phyloP scores from a whole-genome alignment of 2,113 vertebrate species.

The Archilochus colubris region DNA sequence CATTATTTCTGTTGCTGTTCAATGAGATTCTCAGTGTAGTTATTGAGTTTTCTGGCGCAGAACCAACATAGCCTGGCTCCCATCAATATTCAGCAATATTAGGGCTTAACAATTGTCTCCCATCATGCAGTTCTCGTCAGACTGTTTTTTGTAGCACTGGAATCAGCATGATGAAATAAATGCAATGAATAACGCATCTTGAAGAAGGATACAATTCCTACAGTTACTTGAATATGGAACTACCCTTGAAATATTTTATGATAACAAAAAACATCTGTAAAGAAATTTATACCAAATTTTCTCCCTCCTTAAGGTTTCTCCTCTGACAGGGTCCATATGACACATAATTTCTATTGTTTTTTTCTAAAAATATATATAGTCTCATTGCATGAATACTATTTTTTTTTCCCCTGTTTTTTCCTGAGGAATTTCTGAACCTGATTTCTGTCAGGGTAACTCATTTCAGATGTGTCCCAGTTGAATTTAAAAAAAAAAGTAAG shows the following conservation, averaged over 20 bases:
- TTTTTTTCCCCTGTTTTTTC: background rate
- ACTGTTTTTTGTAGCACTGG: background rate
- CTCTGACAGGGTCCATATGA: background rate
- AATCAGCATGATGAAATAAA: conserved; percentile 11
- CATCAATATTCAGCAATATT: background rate
- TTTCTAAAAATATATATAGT: background rate
- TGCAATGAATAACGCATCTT: background rate
- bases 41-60: background rate
- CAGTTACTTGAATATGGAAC: background rate
- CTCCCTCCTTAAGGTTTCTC: background rate
- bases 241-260: background rate
- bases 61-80: background rate
- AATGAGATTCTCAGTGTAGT: background rate
- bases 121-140: background rate
- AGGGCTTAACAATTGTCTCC: background rate
- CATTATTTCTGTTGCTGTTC: background rate
- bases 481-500: background rate
- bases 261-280: background rate
- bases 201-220: background rate
- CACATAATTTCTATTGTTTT: background rate
- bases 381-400: background rate
- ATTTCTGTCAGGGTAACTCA: background rate
- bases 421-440: conserved; percentile 18
- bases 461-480: conserved; percentile 33
- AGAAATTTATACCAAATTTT: background rate